Base-by-base conservation (phyloP, 1,140 invertebrate species). In the Medauroidea extradentata region DNA sequence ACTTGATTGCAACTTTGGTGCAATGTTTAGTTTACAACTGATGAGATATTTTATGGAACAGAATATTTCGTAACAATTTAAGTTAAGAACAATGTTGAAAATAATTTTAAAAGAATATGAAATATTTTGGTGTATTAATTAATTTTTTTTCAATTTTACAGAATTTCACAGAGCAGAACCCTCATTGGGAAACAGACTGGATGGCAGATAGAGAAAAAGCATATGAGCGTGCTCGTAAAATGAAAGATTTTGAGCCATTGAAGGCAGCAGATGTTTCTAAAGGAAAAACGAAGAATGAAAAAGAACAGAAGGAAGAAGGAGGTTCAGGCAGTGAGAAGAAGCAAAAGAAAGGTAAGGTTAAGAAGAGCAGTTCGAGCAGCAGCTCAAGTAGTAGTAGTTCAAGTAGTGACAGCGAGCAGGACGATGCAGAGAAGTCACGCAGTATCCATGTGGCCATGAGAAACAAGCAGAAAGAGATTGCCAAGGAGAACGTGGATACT, bases 161-260 rank as follows among this genome's bases (percentile, higher is more conserved):
- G 90, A 84, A 82, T 57, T 91, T 88, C 64, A 82, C 89, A 5
- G 84, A 87, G 44, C 85, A 90, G 73, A 90, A 90, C 74, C 88
- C 89, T 0, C 86, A 90, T 64, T 92, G 89, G 85, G 90, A 93
- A 71, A 85, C 83, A 0, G 88, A 91, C 65, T 92, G 89, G 88
- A 81, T 90, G 74, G 83, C 82, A 1, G 89, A 91, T 70, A 78
- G 90, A 3, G 87, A 91, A 65, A 87, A 85, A 64, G 86, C 88
- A 0, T 82, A 67, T 53, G 68, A 70, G 52, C 58, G 62, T 19
- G 84, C 29, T 83, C 76, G 1, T 73, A 78, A 24, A 75, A 75
- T 4, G 74, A 77, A 39, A 18, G 48, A 21, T 18, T 23, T 11
- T 4, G 29, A 34, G 29, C 29, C 29, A 7, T n/a, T n/a, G n/a